phyloP scores from a whole-genome alignment of 2,888 invertebrate genomes.

The Caenorhabditis panamensis region DNA sequence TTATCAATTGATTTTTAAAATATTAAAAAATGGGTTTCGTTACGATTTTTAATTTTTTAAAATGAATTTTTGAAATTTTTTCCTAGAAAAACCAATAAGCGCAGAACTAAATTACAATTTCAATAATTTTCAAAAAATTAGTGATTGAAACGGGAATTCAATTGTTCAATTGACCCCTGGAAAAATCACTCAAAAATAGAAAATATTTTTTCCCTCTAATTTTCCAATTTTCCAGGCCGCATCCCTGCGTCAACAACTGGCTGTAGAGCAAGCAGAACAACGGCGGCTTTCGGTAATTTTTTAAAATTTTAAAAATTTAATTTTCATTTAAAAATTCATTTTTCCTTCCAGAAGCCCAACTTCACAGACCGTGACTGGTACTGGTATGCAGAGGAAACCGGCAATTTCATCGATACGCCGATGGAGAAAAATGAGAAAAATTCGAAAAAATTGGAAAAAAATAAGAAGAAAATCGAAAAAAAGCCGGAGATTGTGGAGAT shows the following conservation, averaged over 20 bases:
- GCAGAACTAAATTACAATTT: no score
- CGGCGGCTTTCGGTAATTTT: constrained; percentile 15
- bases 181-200: no score
- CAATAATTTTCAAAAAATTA: no score
- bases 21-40: neutral
- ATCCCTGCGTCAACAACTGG: constrained; percentile 16
- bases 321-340: neutral
- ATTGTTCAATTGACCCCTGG: no score
- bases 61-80: neutral
- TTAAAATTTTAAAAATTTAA: neutral
- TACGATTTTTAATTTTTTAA: neutral
- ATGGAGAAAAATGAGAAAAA: neutral
- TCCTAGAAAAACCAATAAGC: neutral
- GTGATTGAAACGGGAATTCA: no score
- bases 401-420: constrained; percentile 21
- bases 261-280: constrained; percentile 27
- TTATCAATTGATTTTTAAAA: no score
- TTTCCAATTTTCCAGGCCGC: constrained; percentile 30
- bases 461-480: no score
- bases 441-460: no score
- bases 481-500: no score
- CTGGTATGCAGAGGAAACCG: constrained; percentile 44
- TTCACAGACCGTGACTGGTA: constrained; percentile 51
- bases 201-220: no score
- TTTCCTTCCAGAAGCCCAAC: constrained; percentile 6